These are phyloP conservation scores for Chloroceryle aenea DNA, from an alignment of 2,113 vertebrate species.

Conservation along the genomic window DNA sequence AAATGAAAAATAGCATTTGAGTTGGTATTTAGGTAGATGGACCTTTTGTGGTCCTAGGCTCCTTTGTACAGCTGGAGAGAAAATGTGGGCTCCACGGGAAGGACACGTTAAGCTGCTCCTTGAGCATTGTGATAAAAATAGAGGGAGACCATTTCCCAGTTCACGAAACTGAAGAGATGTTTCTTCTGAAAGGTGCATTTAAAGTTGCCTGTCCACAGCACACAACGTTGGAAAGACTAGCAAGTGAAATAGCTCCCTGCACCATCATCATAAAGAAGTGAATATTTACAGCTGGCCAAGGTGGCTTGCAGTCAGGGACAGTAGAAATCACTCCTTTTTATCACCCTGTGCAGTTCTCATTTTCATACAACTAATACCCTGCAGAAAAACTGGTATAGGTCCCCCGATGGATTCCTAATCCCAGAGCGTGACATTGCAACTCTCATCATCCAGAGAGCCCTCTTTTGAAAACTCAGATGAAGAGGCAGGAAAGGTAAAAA, in stretches of 20 bases:
- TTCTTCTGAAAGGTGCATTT: background rate
- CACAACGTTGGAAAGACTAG: background rate
- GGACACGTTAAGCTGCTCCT: too few relatives aligned
- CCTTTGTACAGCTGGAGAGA: background rate
- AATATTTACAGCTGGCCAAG: background rate
- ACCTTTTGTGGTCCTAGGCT: background rate
- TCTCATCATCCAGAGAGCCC: background rate
- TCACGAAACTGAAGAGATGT: background rate
- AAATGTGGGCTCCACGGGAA: background rate
- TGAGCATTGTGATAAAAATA: background rate
- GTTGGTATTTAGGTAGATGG: background rate
- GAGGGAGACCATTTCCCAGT: background rate
- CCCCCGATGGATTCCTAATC: background rate
- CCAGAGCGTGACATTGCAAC: background rate
- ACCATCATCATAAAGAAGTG: background rate
- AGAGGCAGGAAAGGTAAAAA: background rate
- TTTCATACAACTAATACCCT: background rate
- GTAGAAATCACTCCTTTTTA: background rate
- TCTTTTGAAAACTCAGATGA: background rate
- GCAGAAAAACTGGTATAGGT: background rate
- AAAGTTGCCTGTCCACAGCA: rapidly evolving
- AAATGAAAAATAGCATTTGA: background rate
- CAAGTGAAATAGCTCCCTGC: background rate
- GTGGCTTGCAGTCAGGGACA: background rate
- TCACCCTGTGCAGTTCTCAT: background rate